Conservation (phyloP, 2,797 vertebrate species). For the Sebastes cheni region DNA sequence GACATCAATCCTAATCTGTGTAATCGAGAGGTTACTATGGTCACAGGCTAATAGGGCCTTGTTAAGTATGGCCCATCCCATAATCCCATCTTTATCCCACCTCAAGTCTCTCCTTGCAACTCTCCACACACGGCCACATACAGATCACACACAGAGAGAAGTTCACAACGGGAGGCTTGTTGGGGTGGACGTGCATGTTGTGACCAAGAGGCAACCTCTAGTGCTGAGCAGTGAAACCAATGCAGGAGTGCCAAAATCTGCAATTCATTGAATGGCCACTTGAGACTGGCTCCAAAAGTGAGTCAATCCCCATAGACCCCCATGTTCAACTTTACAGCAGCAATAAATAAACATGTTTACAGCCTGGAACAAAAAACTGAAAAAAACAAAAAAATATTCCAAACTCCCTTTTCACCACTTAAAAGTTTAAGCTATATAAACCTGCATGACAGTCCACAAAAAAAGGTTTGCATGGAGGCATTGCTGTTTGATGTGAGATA, state of each 20-base stretch:
- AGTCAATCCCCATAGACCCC: no score
- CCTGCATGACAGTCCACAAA: constrained; percentile 92
- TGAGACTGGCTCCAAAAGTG: no score
- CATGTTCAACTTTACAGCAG: no score
- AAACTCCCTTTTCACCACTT: constrained; percentile 91
- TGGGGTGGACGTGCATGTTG: neutral
- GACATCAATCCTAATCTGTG: constrained; percentile 51
- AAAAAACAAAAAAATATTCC: constrained; percentile 75
- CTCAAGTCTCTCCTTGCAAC: constrained; percentile 1
- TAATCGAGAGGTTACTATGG: constrained; percentile 60
- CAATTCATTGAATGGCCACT: no score
- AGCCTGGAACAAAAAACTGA: no score
- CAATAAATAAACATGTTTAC: no score
- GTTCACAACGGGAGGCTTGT: neutral
- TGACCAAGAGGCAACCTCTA: neutral
- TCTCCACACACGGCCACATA: neutral
- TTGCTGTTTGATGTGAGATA: constrained; percentile 87
- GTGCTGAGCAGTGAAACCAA: no score
- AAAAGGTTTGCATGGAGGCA: constrained; percentile 76
- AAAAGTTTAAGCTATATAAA: constrained; percentile 92
- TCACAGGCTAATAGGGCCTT: constrained; percentile 39
- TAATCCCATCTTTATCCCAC: constrained; percentile 54
- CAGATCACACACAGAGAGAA: neutral
- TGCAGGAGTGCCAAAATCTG: no score
- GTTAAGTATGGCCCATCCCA: constrained; percentile 41